These are phyloP conservation scores for Chrysocyon brachyurus DNA, from an alignment of 2,797 vertebrate species.

Conservation along the genomic window DNA sequence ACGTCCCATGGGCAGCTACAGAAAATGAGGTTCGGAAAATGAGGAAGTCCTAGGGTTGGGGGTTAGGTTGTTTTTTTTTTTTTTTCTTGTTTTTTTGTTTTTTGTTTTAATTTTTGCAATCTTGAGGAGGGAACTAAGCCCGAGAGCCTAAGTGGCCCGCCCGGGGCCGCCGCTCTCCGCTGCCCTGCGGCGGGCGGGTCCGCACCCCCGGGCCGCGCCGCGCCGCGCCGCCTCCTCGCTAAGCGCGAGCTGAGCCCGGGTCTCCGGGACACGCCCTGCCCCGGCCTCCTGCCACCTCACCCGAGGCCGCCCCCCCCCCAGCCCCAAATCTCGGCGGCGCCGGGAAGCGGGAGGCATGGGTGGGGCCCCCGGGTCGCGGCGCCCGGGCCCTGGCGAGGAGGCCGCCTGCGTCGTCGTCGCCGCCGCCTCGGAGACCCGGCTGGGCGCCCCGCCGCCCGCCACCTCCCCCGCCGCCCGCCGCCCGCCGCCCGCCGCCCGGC, in stretches of 20 bases:
- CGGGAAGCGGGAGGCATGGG: background rate
- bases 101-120: slow-evolving; percentile 43
- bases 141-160: background rate
- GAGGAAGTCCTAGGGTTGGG: slow-evolving; percentile 62
- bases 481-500: background rate
- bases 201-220: background rate
- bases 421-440: background rate
- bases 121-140: background rate
- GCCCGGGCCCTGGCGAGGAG: background rate
- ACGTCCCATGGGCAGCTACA: background rate
- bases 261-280: slow-evolving; percentile 67
- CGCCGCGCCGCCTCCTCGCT: background rate
- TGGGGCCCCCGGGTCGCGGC: background rate
- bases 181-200: background rate
- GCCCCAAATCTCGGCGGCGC: background rate
- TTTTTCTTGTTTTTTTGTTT: background rate
- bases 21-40: slow-evolving; percentile 13
- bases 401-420: background rate
- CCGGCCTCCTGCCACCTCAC: slow-evolving; percentile 69
- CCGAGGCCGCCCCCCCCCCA: slow-evolving; percentile 54
- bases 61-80: too few species aligned
- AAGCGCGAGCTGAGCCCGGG: background rate
- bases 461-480: background rate
- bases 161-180: background rate
- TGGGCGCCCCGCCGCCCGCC: background rate